Conservation (phyloP, 2,888 invertebrate species). For the Drosophila imparisetae region DNA sequence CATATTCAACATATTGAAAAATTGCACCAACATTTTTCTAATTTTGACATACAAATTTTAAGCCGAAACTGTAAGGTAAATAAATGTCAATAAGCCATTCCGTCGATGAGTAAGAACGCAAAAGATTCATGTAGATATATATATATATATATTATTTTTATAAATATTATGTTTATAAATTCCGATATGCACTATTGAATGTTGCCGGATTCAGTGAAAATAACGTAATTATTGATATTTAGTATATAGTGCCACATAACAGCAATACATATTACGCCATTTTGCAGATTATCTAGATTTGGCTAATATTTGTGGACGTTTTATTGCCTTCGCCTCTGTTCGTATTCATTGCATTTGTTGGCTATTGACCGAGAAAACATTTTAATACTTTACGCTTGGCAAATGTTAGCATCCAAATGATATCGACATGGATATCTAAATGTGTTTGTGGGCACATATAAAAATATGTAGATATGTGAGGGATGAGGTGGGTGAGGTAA, state of each 20-base stretch:
- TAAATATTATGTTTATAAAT: background rate
- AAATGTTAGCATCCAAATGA: constrained; percentile 63
- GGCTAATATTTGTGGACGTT: constrained; percentile 1
- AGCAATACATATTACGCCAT: background rate
- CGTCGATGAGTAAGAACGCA: no score
- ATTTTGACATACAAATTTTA: background rate
- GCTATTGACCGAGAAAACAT: constrained; percentile 64
- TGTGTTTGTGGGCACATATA: constrained; percentile 4
- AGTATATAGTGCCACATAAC: background rate
- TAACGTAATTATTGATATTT: constrained; percentile 1
- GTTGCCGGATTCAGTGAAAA: background rate
- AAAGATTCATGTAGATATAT: no score
- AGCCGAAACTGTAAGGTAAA: background rate
- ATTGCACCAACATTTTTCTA: background rate
- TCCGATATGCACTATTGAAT: background rate
- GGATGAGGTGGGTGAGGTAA: background rate
- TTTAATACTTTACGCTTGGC: constrained; percentile 77
- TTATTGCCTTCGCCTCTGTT: constrained; percentile 30
- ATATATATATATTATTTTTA: background rate
- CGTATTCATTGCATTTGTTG: constrained; percentile 64
- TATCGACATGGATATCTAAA: constrained; percentile 42
- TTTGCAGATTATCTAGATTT: constrained; percentile 1
- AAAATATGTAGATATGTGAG: constrained; percentile 8
- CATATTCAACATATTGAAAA: background rate
- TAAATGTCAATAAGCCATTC: background rate